Evolutionary conservation across 2,888 invertebrate species (phyloP).

Genomic region (Quadroppia sp.): DNA sequence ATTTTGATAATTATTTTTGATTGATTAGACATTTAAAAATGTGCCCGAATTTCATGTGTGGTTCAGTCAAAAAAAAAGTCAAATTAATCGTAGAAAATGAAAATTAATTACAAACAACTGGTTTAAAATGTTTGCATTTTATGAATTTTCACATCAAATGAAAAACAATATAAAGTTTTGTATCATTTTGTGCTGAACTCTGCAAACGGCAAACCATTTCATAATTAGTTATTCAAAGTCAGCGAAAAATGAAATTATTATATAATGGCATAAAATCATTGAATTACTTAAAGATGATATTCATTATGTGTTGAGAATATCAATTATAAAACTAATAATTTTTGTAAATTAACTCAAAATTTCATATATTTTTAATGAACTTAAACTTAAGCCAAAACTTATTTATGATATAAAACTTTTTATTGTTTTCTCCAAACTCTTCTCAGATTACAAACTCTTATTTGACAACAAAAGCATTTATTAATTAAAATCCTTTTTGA

Average conservation of each 20-base stretch:
- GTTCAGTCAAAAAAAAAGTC: too few relatives aligned
- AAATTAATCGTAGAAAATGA: too few relatives aligned
- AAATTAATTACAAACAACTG: not conserved
- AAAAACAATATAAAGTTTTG: not conserved
- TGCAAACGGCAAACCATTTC: not conserved
- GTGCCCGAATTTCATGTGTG: too few relatives aligned
- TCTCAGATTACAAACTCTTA: too few relatives aligned
- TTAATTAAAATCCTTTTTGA: not conserved
- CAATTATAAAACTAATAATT: too few relatives aligned
- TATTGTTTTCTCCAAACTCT: too few relatives aligned
- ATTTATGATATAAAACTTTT: not conserved
- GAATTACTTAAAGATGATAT: too few relatives aligned
- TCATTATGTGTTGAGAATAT: too few relatives aligned
- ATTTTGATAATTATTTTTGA: too few relatives aligned
- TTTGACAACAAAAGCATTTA: not conserved
- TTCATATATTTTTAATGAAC: too few relatives aligned
- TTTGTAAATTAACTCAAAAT: too few relatives aligned
- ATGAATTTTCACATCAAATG: not conserved
- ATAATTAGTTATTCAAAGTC: constrained; percentile 11
- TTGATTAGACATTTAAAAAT: too few relatives aligned
- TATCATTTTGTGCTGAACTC: not conserved
- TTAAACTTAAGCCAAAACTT: not conserved
- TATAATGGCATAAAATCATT: not conserved
- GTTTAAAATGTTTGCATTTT: not conserved
- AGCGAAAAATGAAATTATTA: constrained; percentile 1